Evolutionary conservation across 2,888 invertebrate species (phyloP).

Genomic region (Melipona beecheii): DNA sequence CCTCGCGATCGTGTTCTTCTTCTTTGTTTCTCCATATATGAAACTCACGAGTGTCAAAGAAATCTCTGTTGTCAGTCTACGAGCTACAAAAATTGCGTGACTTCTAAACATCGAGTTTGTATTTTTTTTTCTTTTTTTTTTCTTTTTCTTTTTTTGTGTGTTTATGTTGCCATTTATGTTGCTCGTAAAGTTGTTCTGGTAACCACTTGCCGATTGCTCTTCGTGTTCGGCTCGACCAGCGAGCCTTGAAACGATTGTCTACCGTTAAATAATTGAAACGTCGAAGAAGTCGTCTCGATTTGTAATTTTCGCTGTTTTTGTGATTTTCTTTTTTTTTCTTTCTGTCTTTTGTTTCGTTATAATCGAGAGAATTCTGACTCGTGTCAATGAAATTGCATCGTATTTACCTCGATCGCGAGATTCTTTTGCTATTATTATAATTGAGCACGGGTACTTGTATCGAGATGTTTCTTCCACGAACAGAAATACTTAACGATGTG

Average conservation of each 20-base stretch:
- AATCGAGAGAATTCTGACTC: background rate
- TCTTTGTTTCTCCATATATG: conserved; percentile 36
- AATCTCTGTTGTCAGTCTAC: conserved; percentile 70
- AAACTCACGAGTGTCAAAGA: conserved; percentile 57
- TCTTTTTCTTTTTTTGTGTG: conserved; percentile 23
- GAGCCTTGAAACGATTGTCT: conserved; percentile 70
- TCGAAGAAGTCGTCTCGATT: conserved; percentile 42
- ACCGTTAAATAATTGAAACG: conserved; percentile 49
- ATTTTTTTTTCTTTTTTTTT: background rate
- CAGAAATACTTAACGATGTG: conserved; percentile 32
- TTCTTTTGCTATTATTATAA: background rate
- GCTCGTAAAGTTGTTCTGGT: conserved; percentile 54
- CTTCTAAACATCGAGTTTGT: conserved; percentile 75
- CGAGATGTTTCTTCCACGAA: conserved; percentile 38
- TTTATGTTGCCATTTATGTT: conserved; percentile 59
- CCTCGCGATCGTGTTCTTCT: conserved; percentile 24
- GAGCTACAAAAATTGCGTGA: conserved; percentile 79
- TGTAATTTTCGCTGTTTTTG: background rate
- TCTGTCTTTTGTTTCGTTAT: too few relatives aligned
- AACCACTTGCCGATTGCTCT: conserved; percentile 52
- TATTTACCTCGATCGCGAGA: background rate
- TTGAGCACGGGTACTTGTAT: background rate
- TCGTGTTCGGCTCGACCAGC: conserved; percentile 78
- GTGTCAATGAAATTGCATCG: background rate
- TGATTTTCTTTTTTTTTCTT: background rate